Percentiles rank a stretch among this genome's conserved stretches.
These are phyloP conservation scores for Chloroceryle inda DNA, from an alignment of 2,797 vertebrate genomes.

Conservation along the genomic window DNA sequence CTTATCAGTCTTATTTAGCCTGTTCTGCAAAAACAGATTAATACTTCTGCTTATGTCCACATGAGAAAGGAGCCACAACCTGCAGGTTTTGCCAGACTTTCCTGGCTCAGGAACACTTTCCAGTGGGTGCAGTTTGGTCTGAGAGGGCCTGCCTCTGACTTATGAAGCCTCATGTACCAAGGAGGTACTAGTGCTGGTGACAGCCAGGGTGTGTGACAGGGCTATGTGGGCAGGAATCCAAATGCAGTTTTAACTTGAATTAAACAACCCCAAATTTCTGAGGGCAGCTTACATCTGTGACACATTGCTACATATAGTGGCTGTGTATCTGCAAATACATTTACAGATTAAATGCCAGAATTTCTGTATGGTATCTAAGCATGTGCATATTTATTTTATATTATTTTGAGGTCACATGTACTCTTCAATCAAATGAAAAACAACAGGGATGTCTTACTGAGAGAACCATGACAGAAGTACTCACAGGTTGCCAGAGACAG, in stretches of 20 bases:
- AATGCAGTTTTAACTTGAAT: neutral
- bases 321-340: neutral
- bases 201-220: neutral
- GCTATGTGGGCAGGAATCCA: neutral
- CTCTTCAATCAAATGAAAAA: neutral
- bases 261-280: neutral
- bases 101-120: neutral
- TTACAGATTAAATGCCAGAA: neutral
- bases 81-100: neutral
- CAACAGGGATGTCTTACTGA: neutral
- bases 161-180: neutral
- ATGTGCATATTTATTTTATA: neutral
- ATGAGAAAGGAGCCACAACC: neutral
- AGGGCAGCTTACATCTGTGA: neutral
- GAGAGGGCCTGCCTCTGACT: neutral
- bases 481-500: neutral
- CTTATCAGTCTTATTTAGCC: neutral
- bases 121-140: neutral
- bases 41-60: neutral
- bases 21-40: neutral
- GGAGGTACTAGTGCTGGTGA: neutral
- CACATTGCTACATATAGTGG: neutral
- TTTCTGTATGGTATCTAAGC: neutral
- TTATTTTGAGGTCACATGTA: neutral
- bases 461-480: neutral